These are phyloP conservation scores for Cataglyphis livida DNA, from an alignment of 2,888 invertebrate genomes.

Conservation along the genomic window DNA sequence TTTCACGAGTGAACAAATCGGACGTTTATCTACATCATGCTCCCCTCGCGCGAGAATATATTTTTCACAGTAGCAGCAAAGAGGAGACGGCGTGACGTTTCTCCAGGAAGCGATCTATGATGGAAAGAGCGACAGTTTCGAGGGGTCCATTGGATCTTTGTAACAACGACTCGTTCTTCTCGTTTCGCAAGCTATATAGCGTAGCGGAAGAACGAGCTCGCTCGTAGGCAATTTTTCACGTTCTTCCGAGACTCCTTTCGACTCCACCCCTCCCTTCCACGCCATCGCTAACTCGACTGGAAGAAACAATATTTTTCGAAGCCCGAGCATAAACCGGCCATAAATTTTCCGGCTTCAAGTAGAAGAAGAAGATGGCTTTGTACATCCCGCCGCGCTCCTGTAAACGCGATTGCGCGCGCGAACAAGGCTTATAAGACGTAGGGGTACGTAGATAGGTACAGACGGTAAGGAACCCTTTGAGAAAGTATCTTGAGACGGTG, in stretches of 20 bases:
- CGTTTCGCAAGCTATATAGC: constrained; percentile 25
- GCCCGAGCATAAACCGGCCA: constrained; percentile 56
- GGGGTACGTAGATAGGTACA: constrained; percentile 3
- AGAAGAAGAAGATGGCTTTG: constrained; percentile 13
- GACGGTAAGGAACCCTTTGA: constrained; percentile 1
- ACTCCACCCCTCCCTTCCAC: not conserved
- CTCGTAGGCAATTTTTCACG: constrained; percentile 59
- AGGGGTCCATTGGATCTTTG: constrained; percentile 43
- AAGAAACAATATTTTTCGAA: constrained; percentile 65
- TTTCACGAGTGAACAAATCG: constrained; percentile 60
- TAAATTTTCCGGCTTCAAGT: constrained; percentile 54
- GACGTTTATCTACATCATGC: constrained; percentile 52
- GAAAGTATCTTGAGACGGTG: constrained; percentile 10
- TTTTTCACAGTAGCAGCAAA: not conserved
- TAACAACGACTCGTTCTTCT: constrained; percentile 50
- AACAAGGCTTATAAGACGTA: constrained; percentile 23
- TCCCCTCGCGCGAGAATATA: not conserved
- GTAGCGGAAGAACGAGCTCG: constrained; percentile 29
- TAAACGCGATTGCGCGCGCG: constrained; percentile 40
- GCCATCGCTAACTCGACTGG: constrained; percentile 40
- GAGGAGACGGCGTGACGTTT: not conserved
- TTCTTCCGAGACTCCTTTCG: not conserved
- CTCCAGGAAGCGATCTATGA: not conserved
- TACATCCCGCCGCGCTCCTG: constrained; percentile 33
- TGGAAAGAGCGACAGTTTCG: constrained; percentile 1